Percentiles rank a stretch among this genome's conserved stretches.
Conservation (phyloP, 2,113 vertebrate genomes). For the Cebus imitator region DNA sequence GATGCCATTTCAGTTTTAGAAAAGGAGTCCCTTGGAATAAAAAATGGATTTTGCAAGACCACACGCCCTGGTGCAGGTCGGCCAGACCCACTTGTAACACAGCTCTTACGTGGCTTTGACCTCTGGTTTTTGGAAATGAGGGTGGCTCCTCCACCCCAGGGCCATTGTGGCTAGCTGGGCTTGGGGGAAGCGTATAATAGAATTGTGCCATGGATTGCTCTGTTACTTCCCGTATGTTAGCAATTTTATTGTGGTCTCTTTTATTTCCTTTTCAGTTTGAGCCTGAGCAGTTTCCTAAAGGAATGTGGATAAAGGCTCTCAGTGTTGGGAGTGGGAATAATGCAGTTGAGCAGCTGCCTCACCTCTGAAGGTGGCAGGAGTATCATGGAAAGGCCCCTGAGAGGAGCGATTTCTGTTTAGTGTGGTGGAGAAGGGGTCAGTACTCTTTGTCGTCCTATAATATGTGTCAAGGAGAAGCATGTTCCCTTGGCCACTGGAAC, state of each 20-base stretch:
- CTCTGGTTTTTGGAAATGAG: neutral
- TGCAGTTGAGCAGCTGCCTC: neutral
- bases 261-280: conserved; percentile 66
- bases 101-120: neutral
- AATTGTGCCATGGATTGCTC: neutral
- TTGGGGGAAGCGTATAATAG: neutral
- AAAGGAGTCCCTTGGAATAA: neutral
- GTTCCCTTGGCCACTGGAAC: too few species aligned
- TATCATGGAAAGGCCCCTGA: neutral
- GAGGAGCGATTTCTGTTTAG: neutral
- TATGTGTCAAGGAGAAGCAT: neutral
- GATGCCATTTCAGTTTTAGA: neutral
- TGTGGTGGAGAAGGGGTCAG: neutral
- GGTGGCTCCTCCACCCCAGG: neutral
- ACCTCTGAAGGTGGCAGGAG: neutral
- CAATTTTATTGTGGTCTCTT: conserved; percentile 61
- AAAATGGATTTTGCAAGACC: neutral
- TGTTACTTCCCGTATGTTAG: conserved; percentile 40
- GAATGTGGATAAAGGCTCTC: conserved; percentile 15
- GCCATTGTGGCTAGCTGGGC: neutral
- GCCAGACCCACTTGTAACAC: neutral
- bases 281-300: neutral
- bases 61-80: fast-evolving
- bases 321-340: neutral
- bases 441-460: neutral